Conservation (phyloP, 2,888 invertebrate species). For the Serripes groenlandicus region DNA sequence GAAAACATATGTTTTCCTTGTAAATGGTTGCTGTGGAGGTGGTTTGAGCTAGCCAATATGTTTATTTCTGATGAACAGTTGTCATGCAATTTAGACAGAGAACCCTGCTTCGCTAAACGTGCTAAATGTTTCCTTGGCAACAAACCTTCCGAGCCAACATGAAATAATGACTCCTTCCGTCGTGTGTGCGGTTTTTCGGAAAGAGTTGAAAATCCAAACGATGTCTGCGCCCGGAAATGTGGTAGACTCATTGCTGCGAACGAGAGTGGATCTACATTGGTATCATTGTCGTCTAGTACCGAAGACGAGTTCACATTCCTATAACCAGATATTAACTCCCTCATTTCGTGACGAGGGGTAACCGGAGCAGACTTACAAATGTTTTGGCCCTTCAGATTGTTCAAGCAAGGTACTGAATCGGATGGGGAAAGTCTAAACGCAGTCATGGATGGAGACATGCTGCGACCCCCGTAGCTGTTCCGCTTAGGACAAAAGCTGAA, state of each 20-base stretch:
- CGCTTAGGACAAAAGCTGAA: slow-evolving; percentile 48
- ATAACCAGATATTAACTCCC: slow-evolving; percentile 38
- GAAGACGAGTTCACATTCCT: slow-evolving; percentile 30
- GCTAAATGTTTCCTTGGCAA: slow-evolving; percentile 35
- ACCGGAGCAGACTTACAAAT: slow-evolving; percentile 74
- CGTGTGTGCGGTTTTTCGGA: slow-evolving; percentile 78
- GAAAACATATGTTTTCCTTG: slow-evolving; percentile 29
- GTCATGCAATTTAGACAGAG: slow-evolving; percentile 37
- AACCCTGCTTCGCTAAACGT: slow-evolving; percentile 39
- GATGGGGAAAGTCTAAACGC: slow-evolving; percentile 52
- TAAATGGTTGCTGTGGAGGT: slow-evolving; percentile 1
- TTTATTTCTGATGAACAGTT: slow-evolving; percentile 36
- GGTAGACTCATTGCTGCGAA: slow-evolving; percentile 77
- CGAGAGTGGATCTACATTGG: slow-evolving; percentile 79
- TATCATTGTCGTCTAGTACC: slow-evolving; percentile 54
- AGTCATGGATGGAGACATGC: slow-evolving; percentile 55
- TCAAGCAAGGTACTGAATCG: slow-evolving; percentile 57
- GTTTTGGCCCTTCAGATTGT: slow-evolving; percentile 26
- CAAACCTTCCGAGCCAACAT: slow-evolving; percentile 58
- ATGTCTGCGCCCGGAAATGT: slow-evolving; percentile 76
- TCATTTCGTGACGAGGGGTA: slow-evolving; percentile 76
- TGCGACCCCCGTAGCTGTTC: slow-evolving; percentile 73
- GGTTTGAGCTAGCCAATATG: slow-evolving; percentile 36
- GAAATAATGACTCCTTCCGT: slow-evolving; percentile 81
- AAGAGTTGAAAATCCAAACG: slow-evolving; percentile 79